phyloP scores from a whole-genome alignment of 2,797 vertebrate genomes.

The Acipenser ruthenus region DNA sequence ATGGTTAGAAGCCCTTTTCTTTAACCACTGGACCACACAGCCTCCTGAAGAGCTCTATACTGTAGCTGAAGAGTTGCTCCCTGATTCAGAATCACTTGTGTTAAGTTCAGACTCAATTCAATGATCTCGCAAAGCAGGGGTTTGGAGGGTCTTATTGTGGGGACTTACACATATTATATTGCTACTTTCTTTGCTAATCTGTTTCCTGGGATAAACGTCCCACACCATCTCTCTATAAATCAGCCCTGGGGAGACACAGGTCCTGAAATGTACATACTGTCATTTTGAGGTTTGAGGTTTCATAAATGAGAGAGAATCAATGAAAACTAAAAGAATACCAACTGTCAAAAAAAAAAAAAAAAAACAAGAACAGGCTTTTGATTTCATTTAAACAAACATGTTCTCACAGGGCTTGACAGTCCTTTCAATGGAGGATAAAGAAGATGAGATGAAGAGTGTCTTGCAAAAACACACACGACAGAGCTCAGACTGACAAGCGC shows the following conservation, averaged over 20 bases:
- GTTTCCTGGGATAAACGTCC: not conserved
- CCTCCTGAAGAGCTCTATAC: too few relatives aligned
- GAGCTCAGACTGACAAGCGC: not conserved
- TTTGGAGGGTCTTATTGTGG: too few relatives aligned
- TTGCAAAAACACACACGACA: conserved; percentile 1
- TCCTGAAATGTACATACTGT: too few relatives aligned
- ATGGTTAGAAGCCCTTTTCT: too few relatives aligned
- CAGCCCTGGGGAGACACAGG: not conserved
- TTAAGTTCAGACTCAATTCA: too few relatives aligned
- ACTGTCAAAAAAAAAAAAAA: not conserved
- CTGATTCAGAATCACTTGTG: too few relatives aligned
- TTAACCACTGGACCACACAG: too few relatives aligned
- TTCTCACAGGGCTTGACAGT: conserved; percentile 13
- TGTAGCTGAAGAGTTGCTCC: too few relatives aligned
- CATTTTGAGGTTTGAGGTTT: not conserved
- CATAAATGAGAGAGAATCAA: not conserved
- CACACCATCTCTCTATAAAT: not conserved
- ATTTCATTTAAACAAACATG: conserved; percentile 11
- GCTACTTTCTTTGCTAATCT: too few relatives aligned
- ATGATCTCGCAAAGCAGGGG: too few relatives aligned
- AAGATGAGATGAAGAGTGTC: conserved; percentile 1
- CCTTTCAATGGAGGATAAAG: not conserved
- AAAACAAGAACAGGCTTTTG: not conserved
- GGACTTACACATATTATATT: too few relatives aligned
- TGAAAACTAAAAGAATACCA: not conserved